Percentiles rank a stretch among this genome's conserved stretches.
These are phyloP conservation scores for Habropoda laboriosa DNA, from an alignment of 1,140 invertebrate genomes.

Conservation along the genomic window DNA sequence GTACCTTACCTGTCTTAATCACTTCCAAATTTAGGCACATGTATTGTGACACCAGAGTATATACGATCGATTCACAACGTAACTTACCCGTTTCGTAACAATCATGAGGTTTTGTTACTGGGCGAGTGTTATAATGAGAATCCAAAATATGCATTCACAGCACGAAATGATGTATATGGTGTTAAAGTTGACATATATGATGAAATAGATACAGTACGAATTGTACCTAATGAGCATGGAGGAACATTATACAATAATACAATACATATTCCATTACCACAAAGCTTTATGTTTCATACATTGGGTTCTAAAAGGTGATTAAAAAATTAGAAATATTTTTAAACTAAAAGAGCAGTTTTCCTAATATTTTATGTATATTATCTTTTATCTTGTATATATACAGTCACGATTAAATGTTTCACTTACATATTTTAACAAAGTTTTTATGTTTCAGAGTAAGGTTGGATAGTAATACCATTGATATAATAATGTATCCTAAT, in stretches of 20 bases:
- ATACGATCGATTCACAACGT: slow-evolving; percentile 74
- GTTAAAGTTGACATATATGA: slow-evolving; percentile 74
- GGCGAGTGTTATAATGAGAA: slow-evolving; percentile 77
- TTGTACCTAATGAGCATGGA: slow-evolving; percentile 67
- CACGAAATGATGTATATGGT: slow-evolving; percentile 61
- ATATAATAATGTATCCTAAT: slow-evolving; percentile 74
- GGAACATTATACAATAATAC: slow-evolving; percentile 74
- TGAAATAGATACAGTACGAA: slow-evolving; percentile 73
- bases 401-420: background rate
- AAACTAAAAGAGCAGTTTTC: background rate
- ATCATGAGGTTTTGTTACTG: slow-evolving; percentile 73
- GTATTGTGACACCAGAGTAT: slow-evolving; percentile 70
- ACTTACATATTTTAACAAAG: slow-evolving; percentile 7
- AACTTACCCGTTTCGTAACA: slow-evolving; percentile 60
- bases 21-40: slow-evolving; percentile 71
- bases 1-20: slow-evolving; percentile 48
- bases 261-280: slow-evolving; percentile 64
- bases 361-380: background rate
- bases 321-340: slow-evolving; percentile 5
- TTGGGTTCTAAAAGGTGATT: slow-evolving; percentile 76
- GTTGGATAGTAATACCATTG: slow-evolving; percentile 71
- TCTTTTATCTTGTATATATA: background rate
- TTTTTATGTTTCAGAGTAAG: slow-evolving; percentile 71
- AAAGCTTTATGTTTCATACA: slow-evolving; percentile 71
- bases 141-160: slow-evolving; percentile 74